Evolutionary conservation across 1,140 invertebrate genomes (phyloP), one percentile per base, ranked within the genome.

Genomic region (Colletes gigas): DNA sequence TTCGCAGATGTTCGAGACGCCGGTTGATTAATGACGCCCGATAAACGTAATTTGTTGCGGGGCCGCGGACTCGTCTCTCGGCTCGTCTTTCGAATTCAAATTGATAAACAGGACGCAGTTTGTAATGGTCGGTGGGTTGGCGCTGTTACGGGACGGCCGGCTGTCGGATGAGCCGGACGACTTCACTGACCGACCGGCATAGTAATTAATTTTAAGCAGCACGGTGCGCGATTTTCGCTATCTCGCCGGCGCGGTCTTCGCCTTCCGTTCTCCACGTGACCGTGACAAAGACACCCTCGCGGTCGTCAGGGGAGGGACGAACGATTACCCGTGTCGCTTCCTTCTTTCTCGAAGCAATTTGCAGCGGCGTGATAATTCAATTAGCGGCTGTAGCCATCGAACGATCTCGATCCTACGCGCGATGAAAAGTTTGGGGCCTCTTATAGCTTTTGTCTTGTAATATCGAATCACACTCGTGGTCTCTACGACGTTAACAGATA

Each of bases 161-260:
- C 65, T 84, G 84, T 85, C 84, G 63, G 50, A 85, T 62, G 15
- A 77, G 47, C 57, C 47, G 88, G 83, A 92, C 88, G 89, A 90
- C 91, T 85, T 92, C 88, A 91, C 90, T 89, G 89, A 88, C 69
- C 83, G 82, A 87, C 81, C 88, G 88, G 89, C 88, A 89, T 82
- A 88, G 86, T 90, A 92, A 92, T 93, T 92, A 92, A 92, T 93
- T 91, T 90, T 88, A 88, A 91, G 88, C 92, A 89, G 86, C 88
- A 88, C 55, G 88, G 73, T 72, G 81, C 78, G 82, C 84, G 84
- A 86, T 87, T 87, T 88, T 89, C 83, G 78, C 85, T 81, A 83
- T 81, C 74, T 84, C 79, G 70, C 41, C 70, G 52, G 14, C 30
- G 44, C 65, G 65, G 66, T 47, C 75, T 55, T 75, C 71, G n/a